Base-by-base conservation (phyloP, 2,797 vertebrate genomes). In the Eospalax fontanierii region DNA sequence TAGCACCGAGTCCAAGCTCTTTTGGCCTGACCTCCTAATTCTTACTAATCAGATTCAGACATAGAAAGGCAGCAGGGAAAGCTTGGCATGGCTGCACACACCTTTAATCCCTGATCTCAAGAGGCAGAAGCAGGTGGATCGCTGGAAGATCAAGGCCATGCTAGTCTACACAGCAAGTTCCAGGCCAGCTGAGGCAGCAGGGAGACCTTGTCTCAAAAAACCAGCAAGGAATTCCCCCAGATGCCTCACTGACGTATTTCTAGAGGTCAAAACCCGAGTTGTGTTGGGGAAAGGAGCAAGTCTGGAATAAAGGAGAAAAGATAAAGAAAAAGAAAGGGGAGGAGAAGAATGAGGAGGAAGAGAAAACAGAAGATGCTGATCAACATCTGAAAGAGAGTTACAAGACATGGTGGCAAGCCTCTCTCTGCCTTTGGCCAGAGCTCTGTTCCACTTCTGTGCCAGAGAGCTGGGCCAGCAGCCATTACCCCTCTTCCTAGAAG, bases 381-480 rank as follows among this genome's bases (percentile, higher is more conserved):
- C 22, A 4, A 22, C n/a, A 70, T 50, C 40, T 75, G 26, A 50
- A 50, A 54, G 22, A 78, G 61, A 88, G 90, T 46, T 18, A 63
- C 8, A 89, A 15, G 57, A 54, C 50, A 15, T 9, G 50, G 75
- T 86, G 81, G 43, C 14, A 83, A 84, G 66, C 33, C 63, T 82
- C 95, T 87, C 40, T 85, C 87, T 89, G 65, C 59, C 74, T 40
- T 73, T 40, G 71, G 88, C 75, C 43, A 30, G 63, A 59, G 61
- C 28, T 65, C 80, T 57, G 33, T 33, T 35, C 50, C 1, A 33
- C 71, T 81, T 65, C 79, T 50, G 65, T 0, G 73, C 88, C 68
- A 87, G 87, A 92, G 80, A 87, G 66, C 16, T n/a, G 82, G 66
- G 89, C 88, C 86, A 43, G 35, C 14, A 33, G 3, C 38, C 38